A percentile compares a stretch with the other conserved stretches of the same genome.
These are phyloP conservation scores for Spisula solida DNA, from an alignment of 2,888 invertebrate species.

Conservation along the genomic window DNA sequence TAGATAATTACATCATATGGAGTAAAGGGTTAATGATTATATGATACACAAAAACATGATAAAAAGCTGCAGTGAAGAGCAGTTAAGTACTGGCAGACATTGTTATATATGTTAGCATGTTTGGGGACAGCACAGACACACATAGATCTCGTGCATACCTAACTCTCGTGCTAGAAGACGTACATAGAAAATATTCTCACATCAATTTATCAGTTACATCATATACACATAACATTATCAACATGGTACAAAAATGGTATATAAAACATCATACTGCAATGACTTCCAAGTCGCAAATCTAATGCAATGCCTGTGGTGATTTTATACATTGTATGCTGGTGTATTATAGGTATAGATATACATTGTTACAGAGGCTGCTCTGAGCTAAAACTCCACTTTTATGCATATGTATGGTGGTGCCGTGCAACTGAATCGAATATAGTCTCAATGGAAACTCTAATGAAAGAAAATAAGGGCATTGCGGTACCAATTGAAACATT, in stretches of 20 bases:
- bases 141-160: conserved; percentile 53
- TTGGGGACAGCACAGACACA: conserved; percentile 41
- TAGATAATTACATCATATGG: no score
- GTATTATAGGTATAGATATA: neutral
- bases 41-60: neutral
- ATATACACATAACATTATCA: neutral
- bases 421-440: no score
- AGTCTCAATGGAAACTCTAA: no score
- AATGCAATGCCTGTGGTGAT: neutral
- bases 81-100: conserved; percentile 31
- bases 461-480: no score
- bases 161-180: conserved; percentile 60
- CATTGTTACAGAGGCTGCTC: neutral
- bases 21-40: neutral
- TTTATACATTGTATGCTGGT: no score
- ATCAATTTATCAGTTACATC: neutral
- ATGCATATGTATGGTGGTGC: no score
- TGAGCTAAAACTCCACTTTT: no score
- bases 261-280: neutral
- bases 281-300: neutral
- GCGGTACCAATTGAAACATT: no score
- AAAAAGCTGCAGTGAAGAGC: neutral
- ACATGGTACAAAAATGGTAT: neutral
- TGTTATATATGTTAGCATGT: conserved; percentile 38
- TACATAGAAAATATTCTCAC: conserved; percentile 30